Evolutionary conservation across 2,113 vertebrate genomes (phyloP).

Genomic region (Clinocottus analis): DNA sequence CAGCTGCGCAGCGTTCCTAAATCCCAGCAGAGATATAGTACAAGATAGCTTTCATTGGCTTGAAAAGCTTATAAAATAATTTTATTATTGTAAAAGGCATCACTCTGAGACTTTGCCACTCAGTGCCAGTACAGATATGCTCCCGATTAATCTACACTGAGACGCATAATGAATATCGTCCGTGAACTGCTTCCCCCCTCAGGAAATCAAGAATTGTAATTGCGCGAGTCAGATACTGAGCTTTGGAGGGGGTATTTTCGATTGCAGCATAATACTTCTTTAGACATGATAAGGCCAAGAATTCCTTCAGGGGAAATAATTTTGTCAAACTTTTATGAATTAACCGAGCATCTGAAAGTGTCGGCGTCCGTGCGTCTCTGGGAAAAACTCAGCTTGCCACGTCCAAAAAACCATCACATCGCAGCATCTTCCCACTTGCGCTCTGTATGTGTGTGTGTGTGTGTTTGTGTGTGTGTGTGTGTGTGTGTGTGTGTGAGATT

Average conservation of each 20-base stretch:
- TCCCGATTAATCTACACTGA: neutral
- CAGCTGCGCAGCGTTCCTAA: neutral
- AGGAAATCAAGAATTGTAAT: constrained; percentile 25
- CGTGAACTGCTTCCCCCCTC: constrained; percentile 11
- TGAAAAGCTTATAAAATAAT: neutral
- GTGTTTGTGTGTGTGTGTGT: constrained; percentile 2
- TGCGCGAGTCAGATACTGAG: constrained; percentile 1
- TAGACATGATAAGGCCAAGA: constrained; percentile 29
- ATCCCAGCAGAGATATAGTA: neutral
- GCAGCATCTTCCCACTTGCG: neutral
- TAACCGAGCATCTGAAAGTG: constrained; percentile 18
- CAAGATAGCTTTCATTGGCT: neutral
- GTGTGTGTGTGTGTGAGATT: neutral
- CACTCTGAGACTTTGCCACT: neutral
- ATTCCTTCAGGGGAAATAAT: constrained; percentile 10
- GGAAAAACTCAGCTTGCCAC: neutral
- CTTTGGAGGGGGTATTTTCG: constrained; percentile 9
- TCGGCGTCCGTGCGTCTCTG: constrained; percentile 1
- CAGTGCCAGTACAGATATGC: constrained; percentile 8
- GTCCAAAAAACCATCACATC: neutral
- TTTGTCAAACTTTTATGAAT: constrained; percentile 16
- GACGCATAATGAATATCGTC: constrained; percentile 13
- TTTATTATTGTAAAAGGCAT: neutral
- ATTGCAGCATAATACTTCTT: constrained; percentile 24
- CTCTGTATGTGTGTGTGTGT: neutral